Percentiles rank a stretch among this genome's conserved stretches.
Evolutionary conservation across 1,140 invertebrate species (phyloP).

Genomic region (Neotoxoptera formosana): DNA sequence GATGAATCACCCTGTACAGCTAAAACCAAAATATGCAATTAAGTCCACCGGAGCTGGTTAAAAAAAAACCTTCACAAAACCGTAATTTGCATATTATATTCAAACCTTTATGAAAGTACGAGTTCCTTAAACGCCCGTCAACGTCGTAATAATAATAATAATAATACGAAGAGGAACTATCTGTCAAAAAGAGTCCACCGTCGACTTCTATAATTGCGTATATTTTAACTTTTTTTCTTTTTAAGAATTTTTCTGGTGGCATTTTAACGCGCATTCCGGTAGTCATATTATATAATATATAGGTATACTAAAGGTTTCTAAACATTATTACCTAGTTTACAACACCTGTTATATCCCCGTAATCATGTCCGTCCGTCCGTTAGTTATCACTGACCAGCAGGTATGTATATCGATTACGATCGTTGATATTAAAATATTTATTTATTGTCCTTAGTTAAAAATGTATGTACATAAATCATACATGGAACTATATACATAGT

Average conservation of each 20-base stretch:
- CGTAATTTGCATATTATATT: slow-evolving; percentile 15
- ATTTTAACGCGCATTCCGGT: background rate
- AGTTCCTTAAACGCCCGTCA: background rate
- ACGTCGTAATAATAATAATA: background rate
- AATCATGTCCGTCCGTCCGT: no score
- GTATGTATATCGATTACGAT: no score
- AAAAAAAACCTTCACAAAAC: background rate
- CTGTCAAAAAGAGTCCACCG: background rate
- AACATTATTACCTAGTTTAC: no score
- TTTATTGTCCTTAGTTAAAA: no score
- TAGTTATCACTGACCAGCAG: no score
- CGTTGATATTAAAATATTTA: no score
- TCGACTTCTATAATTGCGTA: background rate
- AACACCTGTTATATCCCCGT: no score
- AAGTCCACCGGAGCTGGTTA: background rate
- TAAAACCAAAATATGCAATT: background rate
- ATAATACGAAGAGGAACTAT: background rate
- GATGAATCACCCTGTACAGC: background rate
- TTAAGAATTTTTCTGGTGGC: background rate
- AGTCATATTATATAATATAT: background rate
- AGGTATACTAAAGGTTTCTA: background rate
- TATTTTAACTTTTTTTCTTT: slow-evolving; percentile 31
- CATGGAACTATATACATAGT: no score
- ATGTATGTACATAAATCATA: no score
- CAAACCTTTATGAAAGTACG: background rate